Percentiles rank a stretch among this genome's conserved stretches.
Conservation (phyloP, 2,888 invertebrate genomes). For the Polydrusus cervinus region DNA sequence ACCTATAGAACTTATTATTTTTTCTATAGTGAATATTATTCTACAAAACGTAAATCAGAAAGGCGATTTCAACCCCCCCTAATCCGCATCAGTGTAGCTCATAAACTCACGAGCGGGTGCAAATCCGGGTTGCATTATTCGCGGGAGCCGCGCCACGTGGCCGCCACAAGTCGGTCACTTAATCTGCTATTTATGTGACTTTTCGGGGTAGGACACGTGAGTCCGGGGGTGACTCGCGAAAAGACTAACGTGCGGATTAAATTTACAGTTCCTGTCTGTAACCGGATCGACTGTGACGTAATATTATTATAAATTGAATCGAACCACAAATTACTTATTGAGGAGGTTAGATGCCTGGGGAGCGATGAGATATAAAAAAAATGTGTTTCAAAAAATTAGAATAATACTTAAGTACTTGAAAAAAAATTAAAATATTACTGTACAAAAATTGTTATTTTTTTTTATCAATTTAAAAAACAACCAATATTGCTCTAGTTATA, state of each 20-base stretch:
- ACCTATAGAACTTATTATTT: no score
- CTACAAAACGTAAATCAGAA: conserved; percentile 18
- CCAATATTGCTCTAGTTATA: no score
- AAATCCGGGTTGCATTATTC: conserved; percentile 51
- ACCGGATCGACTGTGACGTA: conserved; percentile 43
- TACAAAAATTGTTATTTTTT: no score
- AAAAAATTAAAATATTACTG: no score
- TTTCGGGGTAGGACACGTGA: conserved; percentile 66
- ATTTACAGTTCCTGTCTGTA: conserved; percentile 61
- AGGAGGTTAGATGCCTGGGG: background rate
- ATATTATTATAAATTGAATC: conserved; percentile 28
- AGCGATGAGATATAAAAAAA: no score
- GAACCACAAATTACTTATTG: conserved; percentile 13
- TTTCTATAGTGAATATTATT: background rate
- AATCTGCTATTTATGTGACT: conserved; percentile 73
- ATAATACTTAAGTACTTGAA: no score
- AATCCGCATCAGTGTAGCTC: conserved; percentile 51
- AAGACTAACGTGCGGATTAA: conserved; percentile 65
- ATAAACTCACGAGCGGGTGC: conserved; percentile 51
- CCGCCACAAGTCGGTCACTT: conserved; percentile 71
- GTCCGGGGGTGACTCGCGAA: conserved; percentile 57
- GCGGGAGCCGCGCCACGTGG: conserved; percentile 65
- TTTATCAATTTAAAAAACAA: no score
- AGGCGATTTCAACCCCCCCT: conserved; percentile 10
- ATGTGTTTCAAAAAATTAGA: no score